These are phyloP conservation scores for Pitta sordida DNA, from an alignment of 2,113 vertebrate species.

Conservation along the genomic window DNA sequence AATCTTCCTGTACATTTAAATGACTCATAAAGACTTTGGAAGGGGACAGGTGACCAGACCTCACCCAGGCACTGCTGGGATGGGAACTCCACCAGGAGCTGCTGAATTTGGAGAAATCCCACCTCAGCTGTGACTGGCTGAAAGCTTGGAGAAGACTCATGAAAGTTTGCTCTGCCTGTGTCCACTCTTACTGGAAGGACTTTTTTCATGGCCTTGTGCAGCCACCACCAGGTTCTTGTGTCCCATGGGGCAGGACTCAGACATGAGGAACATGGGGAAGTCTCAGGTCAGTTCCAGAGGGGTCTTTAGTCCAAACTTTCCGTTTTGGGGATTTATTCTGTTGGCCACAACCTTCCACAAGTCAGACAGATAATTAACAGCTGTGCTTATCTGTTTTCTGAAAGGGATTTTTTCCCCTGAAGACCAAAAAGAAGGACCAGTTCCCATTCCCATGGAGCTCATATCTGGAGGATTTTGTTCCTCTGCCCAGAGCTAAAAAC, in stretches of 20 bases:
- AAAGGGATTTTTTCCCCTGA: neutral
- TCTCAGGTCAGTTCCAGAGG: neutral
- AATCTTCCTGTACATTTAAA: neutral
- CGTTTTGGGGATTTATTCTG: neutral
- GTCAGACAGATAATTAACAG: neutral
- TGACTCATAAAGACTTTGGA: neutral
- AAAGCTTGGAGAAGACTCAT: neutral
- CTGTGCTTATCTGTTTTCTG: neutral
- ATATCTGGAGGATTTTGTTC: neutral
- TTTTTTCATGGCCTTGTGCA: neutral
- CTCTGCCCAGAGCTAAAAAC: neutral
- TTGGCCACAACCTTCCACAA: neutral
- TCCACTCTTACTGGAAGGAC: neutral
- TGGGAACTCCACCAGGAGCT: neutral
- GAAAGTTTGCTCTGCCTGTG: neutral
- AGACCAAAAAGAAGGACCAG: neutral
- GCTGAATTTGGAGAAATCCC: neutral
- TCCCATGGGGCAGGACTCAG: neutral
- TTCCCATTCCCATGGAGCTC: neutral
- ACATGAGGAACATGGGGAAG: neutral
- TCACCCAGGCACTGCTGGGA: neutral
- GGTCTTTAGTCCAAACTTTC: neutral
- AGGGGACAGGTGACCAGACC: neutral
- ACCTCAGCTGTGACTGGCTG: neutral
- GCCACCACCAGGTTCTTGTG: neutral